Conservation (phyloP, 2,113 vertebrate genomes). For the Colaptes auratus region DNA sequence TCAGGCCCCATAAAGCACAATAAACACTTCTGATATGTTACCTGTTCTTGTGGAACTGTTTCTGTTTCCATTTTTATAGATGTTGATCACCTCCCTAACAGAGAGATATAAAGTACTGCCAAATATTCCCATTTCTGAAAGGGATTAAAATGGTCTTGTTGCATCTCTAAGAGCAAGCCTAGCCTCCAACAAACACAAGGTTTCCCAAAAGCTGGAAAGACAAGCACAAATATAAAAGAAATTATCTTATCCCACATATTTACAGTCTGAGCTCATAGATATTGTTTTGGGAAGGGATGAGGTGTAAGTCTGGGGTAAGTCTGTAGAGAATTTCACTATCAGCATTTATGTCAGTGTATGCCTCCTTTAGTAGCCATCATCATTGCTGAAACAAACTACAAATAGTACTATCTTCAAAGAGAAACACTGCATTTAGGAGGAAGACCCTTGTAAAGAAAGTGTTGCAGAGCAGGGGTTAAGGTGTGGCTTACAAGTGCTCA, state of each 20-base stretch:
- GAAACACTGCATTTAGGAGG: background rate
- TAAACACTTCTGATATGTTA: background rate
- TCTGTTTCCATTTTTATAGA: background rate
- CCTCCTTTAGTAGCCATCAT: background rate
- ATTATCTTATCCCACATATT: background rate
- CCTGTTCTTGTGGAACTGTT: background rate
- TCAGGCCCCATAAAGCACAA: background rate
- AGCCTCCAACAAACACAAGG: background rate
- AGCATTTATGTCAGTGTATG: background rate
- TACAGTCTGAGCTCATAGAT: background rate
- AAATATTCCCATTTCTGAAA: background rate
- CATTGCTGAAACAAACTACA: background rate
- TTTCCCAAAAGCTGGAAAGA: background rate
- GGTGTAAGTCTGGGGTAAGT: background rate
- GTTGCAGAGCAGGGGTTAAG: background rate
- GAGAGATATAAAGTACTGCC: background rate
- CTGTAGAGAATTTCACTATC: background rate
- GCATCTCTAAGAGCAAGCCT: background rate
- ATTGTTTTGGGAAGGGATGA: background rate
- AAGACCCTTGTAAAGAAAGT: background rate
- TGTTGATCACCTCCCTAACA: background rate
- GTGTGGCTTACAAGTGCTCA: background rate
- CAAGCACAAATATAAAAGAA: background rate
- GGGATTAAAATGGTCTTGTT: background rate
- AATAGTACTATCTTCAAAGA: background rate